phyloP scores from a whole-genome alignment of 2,113 vertebrate species.

The Aythya baeri region DNA sequence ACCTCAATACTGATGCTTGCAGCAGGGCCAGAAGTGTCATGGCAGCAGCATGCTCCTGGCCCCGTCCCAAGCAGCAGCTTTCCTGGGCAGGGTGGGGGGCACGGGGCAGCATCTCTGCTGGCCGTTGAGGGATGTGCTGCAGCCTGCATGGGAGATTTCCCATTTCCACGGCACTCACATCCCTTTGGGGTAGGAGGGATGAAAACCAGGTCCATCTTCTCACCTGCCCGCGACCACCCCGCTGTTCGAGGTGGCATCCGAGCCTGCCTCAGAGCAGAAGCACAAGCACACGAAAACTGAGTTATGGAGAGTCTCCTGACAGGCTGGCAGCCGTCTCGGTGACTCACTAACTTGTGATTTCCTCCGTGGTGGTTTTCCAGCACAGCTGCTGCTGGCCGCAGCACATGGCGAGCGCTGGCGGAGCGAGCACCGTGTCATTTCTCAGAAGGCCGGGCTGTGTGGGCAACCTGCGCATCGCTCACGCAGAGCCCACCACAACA shows the following conservation, averaged over 20 bases:
- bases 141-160: background rate
- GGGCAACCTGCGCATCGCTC: conserved; percentile 48
- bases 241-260: conserved; percentile 27
- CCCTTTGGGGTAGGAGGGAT: background rate
- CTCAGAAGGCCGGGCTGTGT: conserved; percentile 14
- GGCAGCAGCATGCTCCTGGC: background rate
- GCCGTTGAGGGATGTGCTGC: background rate
- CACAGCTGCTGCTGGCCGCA: conserved; percentile 37
- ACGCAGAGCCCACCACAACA: conserved; percentile 40
- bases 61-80: background rate
- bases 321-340: conserved; percentile 57
- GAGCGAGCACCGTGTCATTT: background rate
- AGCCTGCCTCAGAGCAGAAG: conserved; percentile 1
- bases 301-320: conserved; percentile 54
- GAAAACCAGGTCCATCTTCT: background rate
- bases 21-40: background rate
- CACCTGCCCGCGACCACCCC: background rate
- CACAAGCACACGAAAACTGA: conserved; percentile 60
- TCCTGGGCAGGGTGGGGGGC: background rate
- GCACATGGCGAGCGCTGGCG: conserved; percentile 11
- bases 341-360: conserved; percentile 80
- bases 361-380: conserved; percentile 59
- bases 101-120: background rate
- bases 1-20: background rate
- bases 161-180: rapidly evolving